Evolutionary conservation across 2,113 vertebrate species (phyloP).

Genomic region (Archocentrus centrarchus): DNA sequence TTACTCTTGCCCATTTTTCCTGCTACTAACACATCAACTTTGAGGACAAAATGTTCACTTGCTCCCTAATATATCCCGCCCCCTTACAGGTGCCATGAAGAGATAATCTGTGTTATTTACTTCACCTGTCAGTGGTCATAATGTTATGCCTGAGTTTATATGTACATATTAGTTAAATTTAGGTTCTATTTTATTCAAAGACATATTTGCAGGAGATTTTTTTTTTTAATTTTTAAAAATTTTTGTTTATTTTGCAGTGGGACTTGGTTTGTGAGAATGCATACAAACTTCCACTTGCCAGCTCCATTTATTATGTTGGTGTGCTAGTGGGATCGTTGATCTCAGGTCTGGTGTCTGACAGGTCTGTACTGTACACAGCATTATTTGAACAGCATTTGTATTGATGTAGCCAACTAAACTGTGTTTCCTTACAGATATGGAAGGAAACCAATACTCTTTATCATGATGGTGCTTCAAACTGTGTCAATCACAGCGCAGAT

Average conservation of each 20-base stretch:
- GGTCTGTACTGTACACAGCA: conserved; percentile 68
- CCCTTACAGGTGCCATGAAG: too few relatives aligned
- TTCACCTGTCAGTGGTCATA: too few relatives aligned
- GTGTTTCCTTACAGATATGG: conserved; percentile 82
- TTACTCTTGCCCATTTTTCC: too few relatives aligned
- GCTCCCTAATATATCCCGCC: too few relatives aligned
- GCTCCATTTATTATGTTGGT: conserved; percentile 87
- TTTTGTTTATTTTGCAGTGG: conserved; percentile 80
- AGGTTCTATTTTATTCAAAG: too few relatives aligned
- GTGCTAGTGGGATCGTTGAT: conserved; percentile 86
- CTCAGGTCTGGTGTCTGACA: conserved; percentile 92
- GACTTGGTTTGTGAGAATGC: conserved; percentile 88
- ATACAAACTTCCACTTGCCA: conserved; percentile 86
- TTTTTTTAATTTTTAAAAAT: too few relatives aligned
- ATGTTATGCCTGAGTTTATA: too few relatives aligned
- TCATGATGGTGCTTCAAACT: conserved; percentile 88
- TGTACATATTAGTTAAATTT: too few relatives aligned
- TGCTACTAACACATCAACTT: too few relatives aligned
- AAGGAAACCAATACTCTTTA: conserved; percentile 87
- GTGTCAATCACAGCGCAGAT: conserved; percentile 85
- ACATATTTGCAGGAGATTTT: too few relatives aligned
- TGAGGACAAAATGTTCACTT: too few relatives aligned
- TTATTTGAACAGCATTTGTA: background rate
- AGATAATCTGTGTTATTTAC: too few relatives aligned
- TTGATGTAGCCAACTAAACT: background rate